A percentile compares a stretch with the other conserved stretches of the same genome.
phyloP scores from a whole-genome alignment of 2,113 vertebrate species.

The Empidonax alnorum region DNA sequence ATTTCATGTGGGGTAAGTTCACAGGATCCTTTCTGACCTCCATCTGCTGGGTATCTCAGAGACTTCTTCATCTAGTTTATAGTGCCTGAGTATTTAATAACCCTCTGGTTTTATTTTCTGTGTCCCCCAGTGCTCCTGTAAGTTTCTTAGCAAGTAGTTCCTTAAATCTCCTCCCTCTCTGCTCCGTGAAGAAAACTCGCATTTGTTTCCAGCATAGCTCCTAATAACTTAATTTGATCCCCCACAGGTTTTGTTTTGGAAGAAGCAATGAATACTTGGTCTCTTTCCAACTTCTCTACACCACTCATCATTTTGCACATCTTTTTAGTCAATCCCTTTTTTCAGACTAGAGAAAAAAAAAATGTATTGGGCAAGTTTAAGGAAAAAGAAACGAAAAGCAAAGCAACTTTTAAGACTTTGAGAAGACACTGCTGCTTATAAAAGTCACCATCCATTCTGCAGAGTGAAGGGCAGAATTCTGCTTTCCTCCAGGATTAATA shows the following conservation, averaged over 20 bases:
- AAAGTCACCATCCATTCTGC: neutral
- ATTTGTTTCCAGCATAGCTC: neutral
- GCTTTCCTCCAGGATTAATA: neutral
- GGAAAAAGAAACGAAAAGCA: neutral
- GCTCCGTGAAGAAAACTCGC: neutral
- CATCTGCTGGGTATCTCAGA: neutral
- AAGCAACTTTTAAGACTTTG: neutral
- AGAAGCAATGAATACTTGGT: neutral
- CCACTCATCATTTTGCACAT: neutral
- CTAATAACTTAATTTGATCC: neutral
- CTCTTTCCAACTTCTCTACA: neutral
- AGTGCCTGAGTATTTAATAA: neutral
- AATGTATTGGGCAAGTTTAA: neutral
- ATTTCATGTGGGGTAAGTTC: neutral
- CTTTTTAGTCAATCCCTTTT: neutral
- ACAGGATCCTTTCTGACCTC: neutral
- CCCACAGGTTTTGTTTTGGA: neutral
- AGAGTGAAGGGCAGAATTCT: neutral
- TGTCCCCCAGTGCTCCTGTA: neutral
- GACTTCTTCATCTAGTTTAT: neutral
- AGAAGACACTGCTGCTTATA: neutral
- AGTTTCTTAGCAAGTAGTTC: neutral
- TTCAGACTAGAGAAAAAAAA: neutral
- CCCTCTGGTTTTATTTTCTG: neutral
- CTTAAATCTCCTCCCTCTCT: neutral